phyloP scores from a whole-genome alignment of 2,888 invertebrate genomes.

The Alcis repandata region DNA sequence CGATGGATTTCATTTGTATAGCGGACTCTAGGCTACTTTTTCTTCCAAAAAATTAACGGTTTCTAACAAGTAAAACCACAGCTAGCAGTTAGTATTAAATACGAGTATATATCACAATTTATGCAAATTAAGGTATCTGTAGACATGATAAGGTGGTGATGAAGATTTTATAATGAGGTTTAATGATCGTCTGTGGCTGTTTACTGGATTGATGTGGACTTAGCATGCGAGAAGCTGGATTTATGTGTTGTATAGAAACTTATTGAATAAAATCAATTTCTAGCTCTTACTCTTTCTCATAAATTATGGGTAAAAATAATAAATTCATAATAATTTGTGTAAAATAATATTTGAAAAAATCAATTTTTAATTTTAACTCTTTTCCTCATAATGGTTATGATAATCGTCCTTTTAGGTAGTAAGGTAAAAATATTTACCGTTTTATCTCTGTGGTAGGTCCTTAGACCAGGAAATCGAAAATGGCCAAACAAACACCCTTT shows the following conservation, averaged over 20 bases:
- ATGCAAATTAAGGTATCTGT: conserved; percentile 28
- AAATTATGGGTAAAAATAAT: too few relatives aligned
- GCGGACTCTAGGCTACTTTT: too few relatives aligned
- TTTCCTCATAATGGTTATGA: too few relatives aligned
- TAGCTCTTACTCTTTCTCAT: not conserved
- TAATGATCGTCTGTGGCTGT: conserved; percentile 12
- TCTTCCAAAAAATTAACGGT: too few relatives aligned
- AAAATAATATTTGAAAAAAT: not conserved
- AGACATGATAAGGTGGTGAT: conserved; percentile 10
- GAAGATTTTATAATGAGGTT: conserved; percentile 19
- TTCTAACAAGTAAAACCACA: conserved; percentile 3
- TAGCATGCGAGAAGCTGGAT: conserved; percentile 7
- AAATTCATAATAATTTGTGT: too few relatives aligned
- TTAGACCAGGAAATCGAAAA: conserved; percentile 46
- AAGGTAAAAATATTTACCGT: not conserved
- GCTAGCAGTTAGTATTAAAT: conserved; percentile 13
- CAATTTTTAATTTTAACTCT: too few relatives aligned
- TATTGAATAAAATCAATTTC: conserved; percentile 8
- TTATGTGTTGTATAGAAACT: conserved; percentile 1
- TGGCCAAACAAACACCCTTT: conserved; percentile 53
- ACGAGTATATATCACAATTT: conserved; percentile 26
- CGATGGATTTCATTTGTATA: too few relatives aligned
- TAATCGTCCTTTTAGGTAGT: too few relatives aligned
- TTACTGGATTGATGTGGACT: conserved; percentile 9
- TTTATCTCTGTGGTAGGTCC: conserved; percentile 52